Base-by-base conservation (phyloP, 2,888 invertebrate genomes). In the Agrochola litura region DNA sequence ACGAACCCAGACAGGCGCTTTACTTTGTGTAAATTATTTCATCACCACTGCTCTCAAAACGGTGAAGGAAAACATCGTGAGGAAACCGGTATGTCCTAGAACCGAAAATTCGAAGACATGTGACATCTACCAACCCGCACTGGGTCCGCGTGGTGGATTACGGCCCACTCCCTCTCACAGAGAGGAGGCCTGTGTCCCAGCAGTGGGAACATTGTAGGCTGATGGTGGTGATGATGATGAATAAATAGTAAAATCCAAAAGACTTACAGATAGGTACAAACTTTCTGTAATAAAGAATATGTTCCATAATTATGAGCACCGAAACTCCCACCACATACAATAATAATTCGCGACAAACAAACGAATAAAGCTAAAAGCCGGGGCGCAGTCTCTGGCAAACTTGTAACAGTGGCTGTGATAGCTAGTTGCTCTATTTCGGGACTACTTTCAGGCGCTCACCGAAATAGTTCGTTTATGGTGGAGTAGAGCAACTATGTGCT, bases 351-450 rank as follows among this genome's bases (percentile, higher is more conserved):
- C 41, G 72, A 83, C 85, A 86, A 86, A 88, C 84, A 87, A 88
- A 89, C 82, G 79, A 84, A 86, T 86, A 89, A 89, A 88, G 63
- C 81, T 78, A 66, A 89, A 76, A 82, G 78, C 80, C 54, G 52
- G 10, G 61, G 67, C 65, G 65, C 56, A 73, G 82, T 61, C 43
- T 75, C 77, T 56, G 64, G 41, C 78, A 64, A 89, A 86, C 76
- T 89, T 84, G 74, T 71, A 83, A 68, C 83, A 78, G 82, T 83
- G 73, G 65, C 73, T 69, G 80, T 79, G 89, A 84, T 84, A 79
- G 64, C 72, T 74, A 85, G 73, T 86, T 82, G 86, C 81, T 77
- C 76, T 87, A 79, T 86, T 87, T 85, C 70, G 84, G 86, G 69
- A 71, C 78, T 85, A 76, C 83, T 83, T 79, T 74, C 81, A 49